Evolutionary conservation across 2,113 vertebrate genomes (phyloP).

Genomic region (Tenrec ecaudatus): DNA sequence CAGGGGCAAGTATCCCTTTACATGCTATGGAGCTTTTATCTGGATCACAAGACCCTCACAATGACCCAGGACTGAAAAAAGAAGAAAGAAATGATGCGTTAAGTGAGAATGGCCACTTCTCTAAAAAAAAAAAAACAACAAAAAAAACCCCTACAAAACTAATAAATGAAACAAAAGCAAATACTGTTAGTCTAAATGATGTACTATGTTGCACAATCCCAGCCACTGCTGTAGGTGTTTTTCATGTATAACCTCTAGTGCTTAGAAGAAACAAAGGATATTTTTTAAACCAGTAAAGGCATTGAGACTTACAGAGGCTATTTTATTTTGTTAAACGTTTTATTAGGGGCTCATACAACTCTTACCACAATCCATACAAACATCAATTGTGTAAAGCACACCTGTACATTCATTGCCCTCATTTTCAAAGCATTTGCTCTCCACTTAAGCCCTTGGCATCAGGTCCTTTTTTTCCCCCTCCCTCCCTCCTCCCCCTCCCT

Average conservation of each 20-base stretch:
- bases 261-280: not conserved
- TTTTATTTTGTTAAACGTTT: no score
- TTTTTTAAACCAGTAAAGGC: not conserved
- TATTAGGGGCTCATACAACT: no score
- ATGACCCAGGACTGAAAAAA: not conserved
- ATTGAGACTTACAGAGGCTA: not conserved
- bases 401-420: no score
- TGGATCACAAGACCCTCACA: not conserved
- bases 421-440: no score
- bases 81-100: not conserved
- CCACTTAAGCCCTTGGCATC: no score
- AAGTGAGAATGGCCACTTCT: no score
- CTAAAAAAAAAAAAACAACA: not conserved
- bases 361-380: no score
- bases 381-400: no score
- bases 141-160: constrained; percentile 33
- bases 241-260: not conserved
- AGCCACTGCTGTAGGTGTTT: not conserved
- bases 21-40: not conserved
- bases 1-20: not conserved
- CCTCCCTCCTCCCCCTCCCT: no score
- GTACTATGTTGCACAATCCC: no score
- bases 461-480: no score
- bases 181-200: not conserved
- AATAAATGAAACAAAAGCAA: not conserved